These are phyloP conservation scores for Entelurus aequoreus DNA, from an alignment of 2,113 vertebrate genomes.

Conservation along the genomic window DNA sequence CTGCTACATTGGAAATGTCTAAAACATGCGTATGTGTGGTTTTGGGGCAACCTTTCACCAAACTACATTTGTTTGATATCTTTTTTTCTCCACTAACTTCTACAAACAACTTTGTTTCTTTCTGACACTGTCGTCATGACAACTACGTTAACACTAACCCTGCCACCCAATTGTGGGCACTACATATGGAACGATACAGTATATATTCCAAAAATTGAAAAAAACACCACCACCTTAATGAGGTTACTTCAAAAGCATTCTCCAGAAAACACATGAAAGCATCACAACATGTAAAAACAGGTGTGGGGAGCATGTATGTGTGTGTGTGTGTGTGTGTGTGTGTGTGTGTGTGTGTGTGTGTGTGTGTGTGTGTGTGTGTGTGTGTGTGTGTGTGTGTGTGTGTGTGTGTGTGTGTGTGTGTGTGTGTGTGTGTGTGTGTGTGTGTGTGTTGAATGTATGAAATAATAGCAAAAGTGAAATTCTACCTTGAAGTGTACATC, in stretches of 20 bases:
- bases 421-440: slow-evolving; percentile 16
- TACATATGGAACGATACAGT: slow-evolving; percentile 50
- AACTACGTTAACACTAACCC: slow-evolving; percentile 32
- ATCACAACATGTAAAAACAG: slow-evolving; percentile 27
- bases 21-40: slow-evolving; percentile 14
- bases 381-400: slow-evolving; percentile 10
- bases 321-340: slow-evolving; percentile 16
- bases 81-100: slow-evolving; percentile 41
- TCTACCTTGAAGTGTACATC: slow-evolving; percentile 56
- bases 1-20: slow-evolving; percentile 22
- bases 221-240: slow-evolving; percentile 45
- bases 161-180: slow-evolving; percentile 39
- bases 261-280: slow-evolving; percentile 33
- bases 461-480: slow-evolving; percentile 41
- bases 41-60: slow-evolving; percentile 26
- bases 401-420: slow-evolving; percentile 13
- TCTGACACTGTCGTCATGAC: slow-evolving; percentile 35
- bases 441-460: slow-evolving; percentile 34
- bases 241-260: slow-evolving; percentile 30
- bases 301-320: slow-evolving; percentile 12
- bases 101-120: slow-evolving; percentile 48
- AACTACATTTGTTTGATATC: slow-evolving; percentile 40
- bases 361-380: slow-evolving; percentile 18
- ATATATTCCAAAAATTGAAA: slow-evolving; percentile 3
- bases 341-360: slow-evolving; percentile 11